Evolutionary conservation across 2,113 vertebrate genomes (phyloP).

Genomic region (Platysteira castanea): DNA sequence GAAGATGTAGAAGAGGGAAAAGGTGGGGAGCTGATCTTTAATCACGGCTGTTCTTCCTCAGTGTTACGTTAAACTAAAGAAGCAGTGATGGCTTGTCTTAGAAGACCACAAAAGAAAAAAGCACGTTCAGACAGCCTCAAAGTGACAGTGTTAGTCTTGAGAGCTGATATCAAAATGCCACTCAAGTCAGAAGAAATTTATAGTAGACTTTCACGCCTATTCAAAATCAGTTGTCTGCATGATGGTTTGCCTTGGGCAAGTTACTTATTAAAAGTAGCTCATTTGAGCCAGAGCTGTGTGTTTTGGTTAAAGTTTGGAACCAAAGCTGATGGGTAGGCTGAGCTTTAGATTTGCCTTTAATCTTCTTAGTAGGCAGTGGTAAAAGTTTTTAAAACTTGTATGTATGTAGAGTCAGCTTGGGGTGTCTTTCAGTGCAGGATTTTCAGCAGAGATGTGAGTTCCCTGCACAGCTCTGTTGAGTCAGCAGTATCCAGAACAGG

Average conservation of each 20-base stretch:
- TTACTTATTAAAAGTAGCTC: background rate
- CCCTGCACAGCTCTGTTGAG: background rate
- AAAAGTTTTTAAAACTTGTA: background rate
- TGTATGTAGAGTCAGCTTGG: background rate
- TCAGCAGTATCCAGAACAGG: background rate
- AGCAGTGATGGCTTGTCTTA: background rate
- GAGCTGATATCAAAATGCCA: background rate
- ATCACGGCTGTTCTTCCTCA: background rate
- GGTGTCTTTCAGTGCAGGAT: background rate
- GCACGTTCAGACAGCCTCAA: background rate
- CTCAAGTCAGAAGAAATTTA: background rate
- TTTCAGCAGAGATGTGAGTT: background rate
- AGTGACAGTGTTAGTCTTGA: background rate
- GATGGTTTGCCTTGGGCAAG: background rate
- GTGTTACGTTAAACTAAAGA: background rate
- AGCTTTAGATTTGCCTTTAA: background rate
- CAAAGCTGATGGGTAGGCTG: background rate
- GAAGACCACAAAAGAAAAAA: background rate
- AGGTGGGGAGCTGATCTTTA: background rate
- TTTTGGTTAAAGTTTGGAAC: background rate
- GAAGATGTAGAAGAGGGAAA: background rate
- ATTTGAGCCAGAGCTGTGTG: background rate
- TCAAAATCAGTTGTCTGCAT: background rate
- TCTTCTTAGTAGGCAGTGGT: background rate
- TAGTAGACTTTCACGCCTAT: background rate